phyloP scores from a whole-genome alignment of 2,888 invertebrate genomes.

The Ellobium chinense region DNA sequence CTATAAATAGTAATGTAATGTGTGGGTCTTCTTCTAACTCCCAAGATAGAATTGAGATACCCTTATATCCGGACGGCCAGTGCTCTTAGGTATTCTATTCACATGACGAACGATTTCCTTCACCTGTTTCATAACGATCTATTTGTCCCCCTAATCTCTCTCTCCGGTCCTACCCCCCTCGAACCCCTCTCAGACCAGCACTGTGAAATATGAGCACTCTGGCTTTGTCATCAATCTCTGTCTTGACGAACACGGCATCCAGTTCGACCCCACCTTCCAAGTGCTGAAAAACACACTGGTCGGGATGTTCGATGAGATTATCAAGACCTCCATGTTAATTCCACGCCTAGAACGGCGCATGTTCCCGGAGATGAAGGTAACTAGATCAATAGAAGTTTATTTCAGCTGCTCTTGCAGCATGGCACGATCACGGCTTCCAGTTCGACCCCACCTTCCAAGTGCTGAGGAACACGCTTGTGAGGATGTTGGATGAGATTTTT shows the following conservation, averaged over 20 bases:
- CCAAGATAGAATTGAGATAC: too few relatives aligned
- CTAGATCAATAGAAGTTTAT: too few relatives aligned
- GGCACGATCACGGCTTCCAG: slow-evolving; percentile 72
- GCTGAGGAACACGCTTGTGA: slow-evolving; percentile 85
- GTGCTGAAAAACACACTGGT: slow-evolving; percentile 86
- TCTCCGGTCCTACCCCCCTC: not conserved
- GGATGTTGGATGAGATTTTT: slow-evolving; percentile 86
- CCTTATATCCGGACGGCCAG: too few relatives aligned
- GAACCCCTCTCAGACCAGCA: slow-evolving; percentile 75
- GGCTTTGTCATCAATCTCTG: slow-evolving; percentile 78
- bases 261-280: slow-evolving; percentile 80
- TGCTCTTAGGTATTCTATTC: too few relatives aligned
- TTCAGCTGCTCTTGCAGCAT: too few relatives aligned
- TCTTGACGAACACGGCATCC: slow-evolving; percentile 73
- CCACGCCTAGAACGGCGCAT: slow-evolving; percentile 88
- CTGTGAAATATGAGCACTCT: slow-evolving; percentile 76
- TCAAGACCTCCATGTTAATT: slow-evolving; percentile 85
- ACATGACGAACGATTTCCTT: too few relatives aligned
- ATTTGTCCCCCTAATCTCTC: not conserved
- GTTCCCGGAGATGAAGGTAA: slow-evolving; percentile 84
- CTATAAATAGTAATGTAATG: too few relatives aligned
- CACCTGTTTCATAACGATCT: too few relatives aligned
- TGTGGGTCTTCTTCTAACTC: too few relatives aligned
- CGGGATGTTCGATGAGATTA: slow-evolving; percentile 86
- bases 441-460: slow-evolving; percentile 81